These are phyloP conservation scores for Callaeas wilsoni DNA, from an alignment of 2,113 vertebrate species.

Conservation along the genomic window DNA sequence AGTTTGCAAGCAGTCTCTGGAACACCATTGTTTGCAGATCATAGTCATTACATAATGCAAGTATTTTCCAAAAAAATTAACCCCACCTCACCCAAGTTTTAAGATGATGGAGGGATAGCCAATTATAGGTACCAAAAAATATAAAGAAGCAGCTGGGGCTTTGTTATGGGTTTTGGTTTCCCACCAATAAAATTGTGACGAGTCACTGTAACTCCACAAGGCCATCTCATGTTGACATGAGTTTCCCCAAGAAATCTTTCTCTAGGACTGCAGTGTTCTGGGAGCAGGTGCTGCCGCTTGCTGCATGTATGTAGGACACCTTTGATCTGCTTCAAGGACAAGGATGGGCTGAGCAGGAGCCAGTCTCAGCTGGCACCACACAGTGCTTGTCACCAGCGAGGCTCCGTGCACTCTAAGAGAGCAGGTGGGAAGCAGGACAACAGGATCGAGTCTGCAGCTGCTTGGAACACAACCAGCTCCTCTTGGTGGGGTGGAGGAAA, in stretches of 20 bases:
- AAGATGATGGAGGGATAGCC: background rate
- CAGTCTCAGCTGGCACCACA: background rate
- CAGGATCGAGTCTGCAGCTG: background rate
- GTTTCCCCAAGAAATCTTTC: background rate
- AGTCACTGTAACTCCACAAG: fast-evolving
- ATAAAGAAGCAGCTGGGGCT: background rate
- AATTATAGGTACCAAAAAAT: background rate
- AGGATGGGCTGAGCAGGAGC: background rate
- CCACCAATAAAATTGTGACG: background rate
- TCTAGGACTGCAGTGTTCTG: background rate
- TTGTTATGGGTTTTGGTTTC: background rate
- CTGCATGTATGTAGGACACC: fast-evolving
- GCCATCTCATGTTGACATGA: background rate
- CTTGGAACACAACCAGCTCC: background rate
- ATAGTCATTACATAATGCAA: background rate
- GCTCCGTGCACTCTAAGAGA: background rate
- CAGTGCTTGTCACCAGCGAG: background rate
- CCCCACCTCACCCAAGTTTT: background rate
- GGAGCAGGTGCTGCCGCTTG: background rate
- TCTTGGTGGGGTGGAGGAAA: background rate
- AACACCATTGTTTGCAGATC: background rate
- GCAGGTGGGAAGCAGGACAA: background rate
- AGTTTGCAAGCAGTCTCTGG: background rate
- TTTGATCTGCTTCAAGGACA: background rate
- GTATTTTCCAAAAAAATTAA: background rate